phyloP scores from a whole-genome alignment of 2,888 invertebrate genomes.

The Scaptomyza flava region DNA sequence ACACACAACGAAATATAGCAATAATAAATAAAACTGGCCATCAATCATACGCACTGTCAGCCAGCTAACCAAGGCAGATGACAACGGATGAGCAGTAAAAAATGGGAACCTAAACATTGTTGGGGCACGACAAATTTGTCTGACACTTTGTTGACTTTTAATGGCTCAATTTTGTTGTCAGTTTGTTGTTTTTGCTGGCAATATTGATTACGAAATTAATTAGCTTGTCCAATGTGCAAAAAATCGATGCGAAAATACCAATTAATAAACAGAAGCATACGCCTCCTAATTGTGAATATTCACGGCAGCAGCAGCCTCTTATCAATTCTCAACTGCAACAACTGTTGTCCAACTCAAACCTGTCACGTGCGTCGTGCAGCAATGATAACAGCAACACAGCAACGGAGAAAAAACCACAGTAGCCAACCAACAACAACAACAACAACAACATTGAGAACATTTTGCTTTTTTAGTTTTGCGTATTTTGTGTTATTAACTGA shows the following conservation, averaged over 20 bases:
- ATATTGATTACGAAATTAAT: constrained; percentile 74
- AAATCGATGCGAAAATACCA: constrained; percentile 28
- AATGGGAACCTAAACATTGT: constrained; percentile 22
- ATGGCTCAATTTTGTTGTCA: constrained; percentile 70
- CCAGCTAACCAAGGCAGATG: constrained; percentile 31
- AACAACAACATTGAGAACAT: not conserved
- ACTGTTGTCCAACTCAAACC: constrained; percentile 21
- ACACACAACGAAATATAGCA: not conserved
- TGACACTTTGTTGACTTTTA: constrained; percentile 62
- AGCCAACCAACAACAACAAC: not conserved
- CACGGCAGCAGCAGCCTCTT: constrained; percentile 21
- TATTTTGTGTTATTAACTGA: constrained; percentile 3
- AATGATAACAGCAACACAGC: constrained; percentile 28
- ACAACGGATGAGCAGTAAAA: constrained; percentile 50
- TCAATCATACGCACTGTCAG: constrained; percentile 69
- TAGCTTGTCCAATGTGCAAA: constrained; percentile 61
- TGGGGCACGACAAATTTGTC: constrained; percentile 38
- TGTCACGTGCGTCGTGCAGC: constrained; percentile 38
- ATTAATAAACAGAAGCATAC: constrained; percentile 22
- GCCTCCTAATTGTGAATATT: not conserved
- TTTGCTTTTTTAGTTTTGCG: constrained; percentile 3
- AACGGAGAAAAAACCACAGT: not conserved
- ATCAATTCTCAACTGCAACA: constrained; percentile 40
- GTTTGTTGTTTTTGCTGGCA: constrained; percentile 39
- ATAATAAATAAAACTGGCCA: constrained; percentile 39